Base-by-base conservation (phyloP, 2,888 invertebrate genomes). In the Pachymerium ferrugineum region DNA sequence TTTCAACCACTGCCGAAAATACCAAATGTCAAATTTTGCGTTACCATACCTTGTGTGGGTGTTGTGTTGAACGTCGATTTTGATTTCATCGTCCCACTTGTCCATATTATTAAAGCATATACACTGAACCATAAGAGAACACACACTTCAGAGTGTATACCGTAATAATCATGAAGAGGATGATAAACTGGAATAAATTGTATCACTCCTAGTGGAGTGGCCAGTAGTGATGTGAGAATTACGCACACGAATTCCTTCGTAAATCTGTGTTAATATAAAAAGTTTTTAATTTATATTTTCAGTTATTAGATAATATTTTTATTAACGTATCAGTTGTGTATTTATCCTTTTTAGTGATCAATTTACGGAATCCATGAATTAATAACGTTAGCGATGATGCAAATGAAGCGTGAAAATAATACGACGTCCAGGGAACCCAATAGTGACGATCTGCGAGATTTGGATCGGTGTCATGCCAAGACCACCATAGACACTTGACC, bases 371-470 rank as follows among this genome's bases (percentile, higher is more conserved):
- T 4, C 85, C 84, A 75, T 87, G 87, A 81, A 91, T 90, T 80
- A 89, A 86, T 80, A 88, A 88, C 16, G 85, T 87, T 80, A 92
- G 89, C 76, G 89, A 88, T 0, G 89, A 88, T 0, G 90, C 87
- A 80, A 92, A 92, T 0, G 89, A 84, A 0, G 89, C 86, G 80
- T 92, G 92, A 85, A 92, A 92, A 80, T 90, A 92, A 82, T 90
- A 92, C 0, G 90, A 91, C 80, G 89, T 92, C 89, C 90, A 91
- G 0, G 92, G 92, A 25, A 92, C 91, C 89, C 89, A 90, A 82
- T 91, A 92, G 81, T 89, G 88, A 47, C 91, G 86, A 80, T 92
- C 91, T 76, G 80, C 85, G 75, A 85, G 83, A 79, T 85, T 86
- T 30, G 85, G 85, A 75, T 86, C 85, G 1, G 84, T 84, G 78